Conservation (phyloP, 2,113 vertebrate species). For the Solenodon paradoxus region DNA sequence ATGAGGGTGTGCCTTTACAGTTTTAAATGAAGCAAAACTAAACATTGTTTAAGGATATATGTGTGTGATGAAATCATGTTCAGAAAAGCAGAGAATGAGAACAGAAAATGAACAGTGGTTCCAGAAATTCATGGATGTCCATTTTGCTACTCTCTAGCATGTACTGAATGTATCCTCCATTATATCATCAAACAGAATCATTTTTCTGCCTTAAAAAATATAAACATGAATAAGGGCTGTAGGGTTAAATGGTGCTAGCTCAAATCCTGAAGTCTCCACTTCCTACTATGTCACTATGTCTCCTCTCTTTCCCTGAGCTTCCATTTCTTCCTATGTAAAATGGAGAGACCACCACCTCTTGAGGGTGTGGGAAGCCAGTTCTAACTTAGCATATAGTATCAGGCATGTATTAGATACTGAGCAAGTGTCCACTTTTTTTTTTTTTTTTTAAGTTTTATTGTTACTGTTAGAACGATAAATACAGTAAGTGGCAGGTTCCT, state of each 20-base stretch:
- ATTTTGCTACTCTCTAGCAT: not conserved
- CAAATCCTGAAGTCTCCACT: not conserved
- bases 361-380: not conserved
- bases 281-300: not conserved
- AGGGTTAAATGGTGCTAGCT: not conserved
- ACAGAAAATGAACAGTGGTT: not conserved
- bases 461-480: not conserved
- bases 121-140: not conserved
- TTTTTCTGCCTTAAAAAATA: not conserved
- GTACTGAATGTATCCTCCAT: not conserved
- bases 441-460: too few species aligned
- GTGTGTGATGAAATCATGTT: not conserved
- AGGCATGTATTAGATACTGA: not conserved
- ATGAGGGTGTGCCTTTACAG: too few species aligned
- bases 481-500: not conserved
- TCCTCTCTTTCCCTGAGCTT: not conserved
- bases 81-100: not conserved
- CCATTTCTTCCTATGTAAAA: not conserved
- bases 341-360: not conserved
- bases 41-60: not conserved
- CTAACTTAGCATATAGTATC: not conserved
- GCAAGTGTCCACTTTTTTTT: not conserved
- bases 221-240: not conserved
- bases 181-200: too few species aligned
- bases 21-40: constrained; percentile 51